phyloP scores from a whole-genome alignment of 1,140 invertebrate genomes.

The Nephila pilipes region DNA sequence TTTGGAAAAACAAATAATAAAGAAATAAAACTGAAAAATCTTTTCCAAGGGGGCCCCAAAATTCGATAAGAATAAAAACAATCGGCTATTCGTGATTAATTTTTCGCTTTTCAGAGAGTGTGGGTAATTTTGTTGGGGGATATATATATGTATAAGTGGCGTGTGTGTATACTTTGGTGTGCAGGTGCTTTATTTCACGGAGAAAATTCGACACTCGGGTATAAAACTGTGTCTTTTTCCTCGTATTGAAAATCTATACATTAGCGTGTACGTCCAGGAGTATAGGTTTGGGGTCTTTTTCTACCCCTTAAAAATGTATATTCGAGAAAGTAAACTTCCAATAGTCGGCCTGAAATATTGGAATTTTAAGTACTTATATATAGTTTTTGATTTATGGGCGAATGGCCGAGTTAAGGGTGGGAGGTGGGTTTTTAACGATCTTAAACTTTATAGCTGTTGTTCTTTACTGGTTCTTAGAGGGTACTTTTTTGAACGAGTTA shows the following conservation, averaged over 20 bases:
- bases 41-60: conserved; percentile 17
- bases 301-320: conserved; percentile 46
- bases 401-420: background rate
- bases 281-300: conserved; percentile 62
- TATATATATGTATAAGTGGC: conserved; percentile 62
- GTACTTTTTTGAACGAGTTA: background rate
- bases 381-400: conserved; percentile 64
- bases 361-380: conserved; percentile 60
- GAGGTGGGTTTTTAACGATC: conserved; percentile 7
- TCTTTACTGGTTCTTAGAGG: background rate
- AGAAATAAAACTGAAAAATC: conserved; percentile 69
- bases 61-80: conserved; percentile 73
- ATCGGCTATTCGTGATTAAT: conserved; percentile 72
- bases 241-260: conserved; percentile 70
- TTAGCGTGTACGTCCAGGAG: conserved; percentile 52
- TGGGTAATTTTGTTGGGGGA: conserved; percentile 58
- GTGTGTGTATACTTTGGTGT: conserved; percentile 29
- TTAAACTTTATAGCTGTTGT: conserved; percentile 21
- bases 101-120: conserved; percentile 49
- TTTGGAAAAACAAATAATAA: conserved; percentile 53
- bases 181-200: conserved; percentile 64
- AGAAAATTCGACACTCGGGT: conserved; percentile 61
- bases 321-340: conserved; percentile 58
- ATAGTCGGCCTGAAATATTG: conserved; percentile 66
- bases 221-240: conserved; percentile 68